Base-by-base conservation (phyloP, 92 coral and sea anemone genomes). In the Montipora capitata region DNA sequence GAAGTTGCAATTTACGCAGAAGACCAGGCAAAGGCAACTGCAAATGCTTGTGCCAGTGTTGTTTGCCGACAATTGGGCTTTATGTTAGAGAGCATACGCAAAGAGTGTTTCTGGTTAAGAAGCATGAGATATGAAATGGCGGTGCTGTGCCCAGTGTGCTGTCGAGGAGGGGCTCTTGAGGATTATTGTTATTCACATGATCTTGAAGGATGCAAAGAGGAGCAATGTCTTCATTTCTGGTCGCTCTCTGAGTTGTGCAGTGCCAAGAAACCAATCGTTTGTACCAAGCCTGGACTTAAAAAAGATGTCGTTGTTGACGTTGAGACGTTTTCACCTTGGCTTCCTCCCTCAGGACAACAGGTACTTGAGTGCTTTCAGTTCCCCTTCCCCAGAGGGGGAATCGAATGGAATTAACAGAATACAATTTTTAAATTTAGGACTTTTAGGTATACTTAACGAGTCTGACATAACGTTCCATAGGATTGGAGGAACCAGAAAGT, bases 211-310 rank as follows among this genome's bases (percentile, higher is more conserved):
- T 87, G 91, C 68, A 80, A 16, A 15, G 74, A 81, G 27, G 91
- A 87, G 35, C 68, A 82, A 65, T 87, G 91, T 15, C 76, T 79
- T 10, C 91, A 80, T 61, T 87, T 72, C 77, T 66, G 43, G 59
- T 38, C 82, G 8, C 73, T 69, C 27, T 59, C 76, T 2, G 38
- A 87, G 20, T 40, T 87, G 14, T 11, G 27, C 41, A 27, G 8
- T 10, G 6, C 65, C 10, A 66, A n/a, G 68, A 10, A 9, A 5
- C 17, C 64, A 5, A 5, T 58, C 64, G 1, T 58, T 58, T 58
- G 64, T 18, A 45, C 51, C 51, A 45, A 45, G 5, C 9, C 51
- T 2, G 51, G 51, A 8, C 9, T 8, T 2, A 8, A 5, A 3
- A 0, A 0, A 10, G 13, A 10, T 5, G 14, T 57, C 13, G 12